Evolutionary conservation across 30 jellyfish, hydroid and myxozoan genomes (phyloP).

Genomic region (Clytia hemisphaerica): DNA sequence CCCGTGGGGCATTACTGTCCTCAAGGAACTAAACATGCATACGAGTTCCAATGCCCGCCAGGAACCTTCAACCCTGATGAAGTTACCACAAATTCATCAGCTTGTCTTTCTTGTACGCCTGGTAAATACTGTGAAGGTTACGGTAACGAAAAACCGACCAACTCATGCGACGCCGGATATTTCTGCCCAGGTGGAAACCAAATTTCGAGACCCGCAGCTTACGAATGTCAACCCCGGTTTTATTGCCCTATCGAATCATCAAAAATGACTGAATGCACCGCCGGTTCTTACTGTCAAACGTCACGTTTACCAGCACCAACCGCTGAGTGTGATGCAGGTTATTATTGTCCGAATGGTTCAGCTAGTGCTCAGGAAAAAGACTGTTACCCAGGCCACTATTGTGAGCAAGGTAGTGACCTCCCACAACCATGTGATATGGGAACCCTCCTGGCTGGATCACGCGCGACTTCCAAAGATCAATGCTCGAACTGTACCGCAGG

Average conservation of each 20-base stretch:
- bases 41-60: conserved; percentile 67
- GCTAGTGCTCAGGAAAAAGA: conserved; percentile 32
- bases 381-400: conserved; percentile 71
- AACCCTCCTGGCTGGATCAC: conserved; percentile 47
- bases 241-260: conserved; percentile 88
- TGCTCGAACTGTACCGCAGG: conserved; percentile 87
- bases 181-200: conserved; percentile 66
- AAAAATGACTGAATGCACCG: conserved; percentile 58
- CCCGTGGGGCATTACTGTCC: conserved; percentile 94
- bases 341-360: conserved; percentile 91
- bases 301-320: conserved; percentile 58
- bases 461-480: conserved; percentile 40
- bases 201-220: conserved; percentile 35
- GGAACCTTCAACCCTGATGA: conserved; percentile 73
- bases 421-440: conserved; percentile 85
- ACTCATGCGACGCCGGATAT: conserved; percentile 78
- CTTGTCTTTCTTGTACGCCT: conserved; percentile 69
- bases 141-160: conserved; percentile 69
- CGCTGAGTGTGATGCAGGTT: conserved; percentile 74
- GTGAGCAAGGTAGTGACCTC: conserved; percentile 54
- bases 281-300: conserved; percentile 71
- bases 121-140: conserved; percentile 85
- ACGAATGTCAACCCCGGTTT: conserved; percentile 55
- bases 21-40: conserved; percentile 66
- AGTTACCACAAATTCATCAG: conserved; percentile 35